Evolutionary conservation across 2,797 vertebrate species (phyloP), one percentile per base, ranked within the genome.

Genomic region (Oophaga sylvatica): DNA sequence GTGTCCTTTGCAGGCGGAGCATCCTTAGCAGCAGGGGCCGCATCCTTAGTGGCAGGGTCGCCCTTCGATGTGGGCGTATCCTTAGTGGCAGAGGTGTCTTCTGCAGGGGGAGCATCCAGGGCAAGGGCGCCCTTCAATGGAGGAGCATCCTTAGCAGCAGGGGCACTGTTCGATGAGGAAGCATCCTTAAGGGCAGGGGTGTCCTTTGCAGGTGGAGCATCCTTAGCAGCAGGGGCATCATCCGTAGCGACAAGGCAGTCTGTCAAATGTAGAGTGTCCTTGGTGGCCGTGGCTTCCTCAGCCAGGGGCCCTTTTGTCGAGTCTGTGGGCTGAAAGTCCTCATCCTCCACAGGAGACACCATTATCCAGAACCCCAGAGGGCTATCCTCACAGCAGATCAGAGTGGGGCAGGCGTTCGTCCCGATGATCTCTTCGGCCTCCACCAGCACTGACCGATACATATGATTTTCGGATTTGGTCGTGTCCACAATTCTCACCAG

Each of bases 281-380:
- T 11, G 11, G 48, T 11, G 48, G 48, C 48, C 7, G 48, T 8
- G 35, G 35, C 1, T 4, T 53, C 48, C 48, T 53, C 11, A 53
- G 48, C 26, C 10, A 11, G 45, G 5, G 12, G 9, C 10, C n/a
- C 81, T 17, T 26, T 17, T 20, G 19, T 19, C 1, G 26, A 5
- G 56, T 11, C 15, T 31, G 16, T 17, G 1, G 11, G 1, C n/a
- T 57, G n/a, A 5, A 13, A 0, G 3, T 63, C 9, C n/a, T 19
- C 6, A 13, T 84, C 82, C 60, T 63, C 70, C 16, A 29, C 35
- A 26, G 82, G 70, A 20, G 65, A 2, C 22, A 76, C 56, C 82
- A 84, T 84, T 5, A 84, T 63, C 82, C 82, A 84, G 45, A 76
- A 84, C 31, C 70, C 29, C 57, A 84, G 48, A 26, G 70, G 68